These are phyloP conservation scores for Donacobius atricapilla DNA, from an alignment of 2,113 vertebrate species.

Conservation along the genomic window DNA sequence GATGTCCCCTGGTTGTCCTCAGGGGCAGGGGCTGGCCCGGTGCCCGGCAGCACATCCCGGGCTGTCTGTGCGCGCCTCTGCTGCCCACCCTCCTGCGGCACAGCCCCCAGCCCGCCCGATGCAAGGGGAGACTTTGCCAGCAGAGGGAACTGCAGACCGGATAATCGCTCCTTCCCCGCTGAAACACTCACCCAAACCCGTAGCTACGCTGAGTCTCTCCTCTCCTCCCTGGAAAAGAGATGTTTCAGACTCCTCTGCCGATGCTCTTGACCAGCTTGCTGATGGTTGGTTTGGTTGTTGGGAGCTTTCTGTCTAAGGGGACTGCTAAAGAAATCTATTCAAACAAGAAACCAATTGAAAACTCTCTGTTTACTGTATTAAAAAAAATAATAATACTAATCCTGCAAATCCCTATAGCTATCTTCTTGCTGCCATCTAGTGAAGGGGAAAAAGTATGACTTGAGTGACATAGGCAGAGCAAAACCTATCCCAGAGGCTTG, in stretches of 20 bases:
- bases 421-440: slow-evolving; percentile 62
- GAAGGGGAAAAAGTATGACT: not conserved
- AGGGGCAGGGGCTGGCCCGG: not conserved
- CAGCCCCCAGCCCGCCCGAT: not conserved
- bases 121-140: slow-evolving; percentile 13
- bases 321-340: not conserved
- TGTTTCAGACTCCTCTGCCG: not conserved
- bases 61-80: not conserved
- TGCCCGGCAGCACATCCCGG: not conserved
- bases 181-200: accelerated
- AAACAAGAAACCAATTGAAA: not conserved
- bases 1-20: not conserved
- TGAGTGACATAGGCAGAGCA: not conserved
- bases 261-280: not conserved
- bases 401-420: not conserved
- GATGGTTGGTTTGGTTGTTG: not conserved
- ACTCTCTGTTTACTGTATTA: not conserved
- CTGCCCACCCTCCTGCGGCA: not conserved
- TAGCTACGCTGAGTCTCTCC: accelerated
- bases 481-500: not conserved
- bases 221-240: not conserved
- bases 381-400: not conserved
- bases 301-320: not conserved
- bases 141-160: slow-evolving; percentile 49
- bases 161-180: not conserved